These are phyloP conservation scores for Lucifuga dentata DNA, from an alignment of 2,113 vertebrate species.

Conservation along the genomic window DNA sequence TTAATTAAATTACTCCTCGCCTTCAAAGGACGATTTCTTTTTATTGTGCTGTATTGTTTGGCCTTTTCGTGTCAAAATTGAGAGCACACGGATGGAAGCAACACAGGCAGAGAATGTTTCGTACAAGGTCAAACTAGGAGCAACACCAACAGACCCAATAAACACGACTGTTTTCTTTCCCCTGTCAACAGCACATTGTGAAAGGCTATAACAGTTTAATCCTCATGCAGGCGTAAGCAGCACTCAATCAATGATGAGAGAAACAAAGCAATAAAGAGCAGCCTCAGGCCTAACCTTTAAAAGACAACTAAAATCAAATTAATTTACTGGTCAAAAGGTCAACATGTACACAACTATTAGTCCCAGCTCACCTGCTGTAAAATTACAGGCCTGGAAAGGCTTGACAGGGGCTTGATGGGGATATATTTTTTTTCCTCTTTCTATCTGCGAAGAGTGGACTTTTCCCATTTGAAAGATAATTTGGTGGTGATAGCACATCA, in stretches of 20 bases:
- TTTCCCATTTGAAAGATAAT: constrained; percentile 81
- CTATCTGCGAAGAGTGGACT: constrained; percentile 66
- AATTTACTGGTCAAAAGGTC: constrained; percentile 83
- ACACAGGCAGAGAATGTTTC: constrained; percentile 44
- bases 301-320: constrained; percentile 80
- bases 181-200: constrained; percentile 66
- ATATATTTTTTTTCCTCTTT: constrained; percentile 54
- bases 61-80: constrained; percentile 43
- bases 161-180: constrained; percentile 71
- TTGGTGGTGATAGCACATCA: constrained; percentile 78
- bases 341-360: constrained; percentile 75
- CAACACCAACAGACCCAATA: constrained; percentile 69
- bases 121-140: constrained; percentile 69
- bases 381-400: constrained; percentile 63
- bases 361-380: constrained; percentile 66
- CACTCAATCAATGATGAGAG: constrained; percentile 71
- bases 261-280: constrained; percentile 77
- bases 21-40: constrained; percentile 58
- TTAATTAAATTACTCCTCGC: constrained; percentile 70
- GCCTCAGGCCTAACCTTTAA: constrained; percentile 79
- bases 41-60: constrained; percentile 36
- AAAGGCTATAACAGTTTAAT: constrained; percentile 75
- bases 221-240: constrained; percentile 65
- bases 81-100: constrained; percentile 53
- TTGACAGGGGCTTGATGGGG: constrained; percentile 62